Evolutionary conservation across 2,797 vertebrate species (phyloP).

Genomic region (Hyperoplus immaculatus): DNA sequence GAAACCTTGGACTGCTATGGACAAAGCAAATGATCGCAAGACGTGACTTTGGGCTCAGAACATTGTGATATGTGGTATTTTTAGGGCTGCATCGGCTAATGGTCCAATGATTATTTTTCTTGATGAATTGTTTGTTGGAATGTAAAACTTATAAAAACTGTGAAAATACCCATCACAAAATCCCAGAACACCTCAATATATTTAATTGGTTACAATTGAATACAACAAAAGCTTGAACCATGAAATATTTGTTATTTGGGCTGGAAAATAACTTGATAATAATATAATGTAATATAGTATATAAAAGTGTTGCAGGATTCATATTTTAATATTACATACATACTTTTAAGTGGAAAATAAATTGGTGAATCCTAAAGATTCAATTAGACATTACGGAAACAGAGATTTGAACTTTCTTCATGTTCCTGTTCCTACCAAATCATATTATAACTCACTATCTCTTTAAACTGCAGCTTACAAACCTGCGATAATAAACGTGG

Average conservation of each 20-base stretch:
- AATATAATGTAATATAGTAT: too few relatives aligned
- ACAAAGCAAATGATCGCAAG: neutral
- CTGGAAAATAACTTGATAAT: neutral
- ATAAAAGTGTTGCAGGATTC: neutral
- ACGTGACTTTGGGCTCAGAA: neutral
- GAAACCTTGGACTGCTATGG: neutral
- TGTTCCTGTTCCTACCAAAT: neutral
- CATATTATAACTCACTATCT: neutral
- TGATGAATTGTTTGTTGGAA: neutral
- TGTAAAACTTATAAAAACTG: neutral
- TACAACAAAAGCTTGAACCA: neutral
- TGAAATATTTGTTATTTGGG: neutral
- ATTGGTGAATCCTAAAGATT: neutral
- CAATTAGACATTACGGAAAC: too few relatives aligned
- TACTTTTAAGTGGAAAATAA: neutral
- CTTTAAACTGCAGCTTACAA: neutral
- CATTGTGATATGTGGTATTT: too few relatives aligned
- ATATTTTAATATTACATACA: neutral
- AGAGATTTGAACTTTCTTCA: too few relatives aligned
- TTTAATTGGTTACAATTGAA: neutral
- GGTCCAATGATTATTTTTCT: neutral
- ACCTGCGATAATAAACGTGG: constrained; percentile 21
- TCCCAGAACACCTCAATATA: neutral
- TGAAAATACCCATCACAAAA: neutral
- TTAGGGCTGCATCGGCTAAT: neutral